Evolutionary conservation across 1,140 invertebrate genomes (phyloP), one percentile per base, ranked within the genome.

Genomic region (Apis cerana): DNA sequence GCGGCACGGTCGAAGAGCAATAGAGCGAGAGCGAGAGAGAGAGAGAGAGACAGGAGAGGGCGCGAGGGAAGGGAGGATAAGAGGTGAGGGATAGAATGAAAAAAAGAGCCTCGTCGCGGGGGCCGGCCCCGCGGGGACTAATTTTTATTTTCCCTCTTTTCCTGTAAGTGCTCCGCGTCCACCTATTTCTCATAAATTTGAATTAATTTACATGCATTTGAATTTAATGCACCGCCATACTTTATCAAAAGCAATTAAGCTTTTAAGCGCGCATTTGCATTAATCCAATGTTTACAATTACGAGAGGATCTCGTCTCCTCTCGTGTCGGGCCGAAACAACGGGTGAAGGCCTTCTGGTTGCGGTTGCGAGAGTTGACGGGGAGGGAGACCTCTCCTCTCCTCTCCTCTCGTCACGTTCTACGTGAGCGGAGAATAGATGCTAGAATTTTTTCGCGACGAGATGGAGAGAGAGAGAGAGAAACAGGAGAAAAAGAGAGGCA

Each of bases 271-370:
- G 91, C 92, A 94, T 94, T 94, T 94, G 93, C 94, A 94, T 94
- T 94, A 94, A 94, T 94, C 93, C 94, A 94, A 94, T 94, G 94
- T 94, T 94, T 94, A 94, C 93, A 94, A 94, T 94, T 94, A 94
- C 92, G 72, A 84, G 80, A 80, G 85, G 85, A 74, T 80, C 84
- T 43, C 33, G 33, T 80, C 84, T 75, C n/a, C 50, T 82, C 85
- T 83, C 74, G 75, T 75, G 80, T 43, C 52, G 70, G 43, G 21
- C 7, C 67, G 54, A 19, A 52, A 12, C 56, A 64, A 17, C 21
- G 43, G 48, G 43, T 43, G 48, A 1, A 12, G 33, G 33, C 33
- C 43, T n/a, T 13, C 56, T 27, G 54, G n/a, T 13, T 15, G 48
- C 0, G 68, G 27, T 27, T n/a, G n/a, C 23, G 19, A 1, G 9